Conservation (phyloP, 2,113 vertebrate genomes). For the Triplophysa dalaica region DNA sequence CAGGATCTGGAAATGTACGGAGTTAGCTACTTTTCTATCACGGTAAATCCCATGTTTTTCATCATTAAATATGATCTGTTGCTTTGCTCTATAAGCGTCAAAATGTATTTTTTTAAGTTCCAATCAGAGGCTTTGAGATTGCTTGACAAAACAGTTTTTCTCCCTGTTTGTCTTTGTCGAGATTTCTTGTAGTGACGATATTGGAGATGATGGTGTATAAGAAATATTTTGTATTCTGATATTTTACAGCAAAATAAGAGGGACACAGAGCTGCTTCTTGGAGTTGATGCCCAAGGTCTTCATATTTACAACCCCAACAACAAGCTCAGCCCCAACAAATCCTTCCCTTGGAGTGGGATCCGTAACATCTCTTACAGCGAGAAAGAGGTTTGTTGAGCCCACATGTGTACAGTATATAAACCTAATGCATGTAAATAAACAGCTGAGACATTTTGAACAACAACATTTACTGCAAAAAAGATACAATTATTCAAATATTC, state of each 20-base stretch:
- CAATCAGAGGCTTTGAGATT: background rate
- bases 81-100: background rate
- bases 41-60: slow-evolving; percentile 74
- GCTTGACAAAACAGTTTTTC: background rate
- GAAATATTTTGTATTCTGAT: background rate
- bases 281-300: slow-evolving; percentile 87
- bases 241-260: slow-evolving; percentile 85
- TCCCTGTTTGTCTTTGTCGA: background rate
- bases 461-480: background rate
- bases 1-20: slow-evolving; percentile 95
- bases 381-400: slow-evolving; percentile 76
- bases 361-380: slow-evolving; percentile 89
- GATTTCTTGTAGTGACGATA: background rate
- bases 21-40: slow-evolving; percentile 89
- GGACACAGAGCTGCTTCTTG: slow-evolving; percentile 83
- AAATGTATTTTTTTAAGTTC: background rate
- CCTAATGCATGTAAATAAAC: too few species aligned
- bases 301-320: slow-evolving; percentile 88
- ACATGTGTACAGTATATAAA: background rate
- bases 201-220: background rate
- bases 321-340: slow-evolving; percentile 86
- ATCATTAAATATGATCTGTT: background rate
- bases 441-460: too few species aligned
- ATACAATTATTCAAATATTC: background rate
- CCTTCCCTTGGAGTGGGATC: slow-evolving; percentile 88